phyloP scores from a whole-genome alignment of 2,888 invertebrate species.

The Neoaliturus tenellus region DNA sequence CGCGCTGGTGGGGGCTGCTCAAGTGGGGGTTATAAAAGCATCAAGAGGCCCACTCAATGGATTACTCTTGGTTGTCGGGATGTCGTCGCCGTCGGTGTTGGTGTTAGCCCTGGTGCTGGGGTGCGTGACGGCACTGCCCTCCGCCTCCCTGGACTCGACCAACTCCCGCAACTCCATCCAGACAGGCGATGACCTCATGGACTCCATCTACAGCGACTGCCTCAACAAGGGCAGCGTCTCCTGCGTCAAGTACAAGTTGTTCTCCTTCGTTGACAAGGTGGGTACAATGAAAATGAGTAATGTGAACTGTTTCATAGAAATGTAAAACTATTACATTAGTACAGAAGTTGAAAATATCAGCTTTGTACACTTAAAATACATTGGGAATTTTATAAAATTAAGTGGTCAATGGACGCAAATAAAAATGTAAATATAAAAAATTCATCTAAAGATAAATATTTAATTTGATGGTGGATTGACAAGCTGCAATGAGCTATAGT shows the following conservation, averaged over 20 bases:
- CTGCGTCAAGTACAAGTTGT: constrained; percentile 91
- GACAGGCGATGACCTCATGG: constrained; percentile 86
- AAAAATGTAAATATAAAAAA: too few species aligned
- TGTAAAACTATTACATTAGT: too few species aligned
- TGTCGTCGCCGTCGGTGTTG: constrained; percentile 23
- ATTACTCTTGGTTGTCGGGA: constrained; percentile 49
- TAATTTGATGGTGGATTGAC: too few species aligned
- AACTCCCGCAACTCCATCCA: constrained; percentile 77
- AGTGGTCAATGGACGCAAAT: too few species aligned
- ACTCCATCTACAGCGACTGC: constrained; percentile 86
- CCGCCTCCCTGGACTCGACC: constrained; percentile 55
- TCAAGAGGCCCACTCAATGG: constrained; percentile 49
- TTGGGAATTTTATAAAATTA: too few species aligned
- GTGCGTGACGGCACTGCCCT: constrained; percentile 46
- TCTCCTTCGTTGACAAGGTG: constrained; percentile 91
- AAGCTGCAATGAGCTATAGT: too few species aligned
- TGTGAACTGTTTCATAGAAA: too few species aligned
- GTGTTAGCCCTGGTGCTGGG: constrained; percentile 37
- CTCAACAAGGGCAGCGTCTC: constrained; percentile 88
- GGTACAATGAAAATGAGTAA: too few species aligned
- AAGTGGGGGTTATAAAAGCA: constrained; percentile 58
- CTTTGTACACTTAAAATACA: too few species aligned
- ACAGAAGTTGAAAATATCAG: too few species aligned
- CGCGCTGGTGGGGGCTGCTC: constrained; percentile 26
- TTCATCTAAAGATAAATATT: too few species aligned